Base-by-base conservation (phyloP, 2,888 invertebrate genomes). In the Pollenia angustigena region DNA sequence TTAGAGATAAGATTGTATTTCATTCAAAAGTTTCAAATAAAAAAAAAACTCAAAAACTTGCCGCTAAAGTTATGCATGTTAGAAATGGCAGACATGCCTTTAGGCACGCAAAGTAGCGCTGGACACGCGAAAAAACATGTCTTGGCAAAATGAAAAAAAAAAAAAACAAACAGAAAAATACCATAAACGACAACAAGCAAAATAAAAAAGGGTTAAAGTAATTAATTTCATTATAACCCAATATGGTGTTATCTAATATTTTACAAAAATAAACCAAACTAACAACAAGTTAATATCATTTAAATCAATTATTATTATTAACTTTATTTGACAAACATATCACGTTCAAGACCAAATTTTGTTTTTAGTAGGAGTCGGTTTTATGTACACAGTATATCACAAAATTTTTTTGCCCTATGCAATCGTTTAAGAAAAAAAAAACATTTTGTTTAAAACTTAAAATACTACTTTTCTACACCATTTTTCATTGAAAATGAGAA, bases 201-300 rank as follows among this genome's bases (percentile, higher is more conserved):
- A 16, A 18, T 6, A 9, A 64, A 46, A 64, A 46, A 46, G 46
- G 44, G 18, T 64, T 46, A 48, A 68, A 68, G 12, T 68, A 50
- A 46, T 48, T 68, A 68, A 68, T 50, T 68, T 32, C 50, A 68
- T 68, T 68, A 32, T 16, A 32, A 48, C 23, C 32, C 6, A 32
- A 68, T 48, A 68, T 9, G 66, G 66, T 48, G 32, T 68, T 68
- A 68, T 68, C 66, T 50, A 50, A 68, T 68, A 2, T 32, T 48
- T n/a, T 9, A 48, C 46, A 18, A 23, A 18, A 66, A 10, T 23
- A 23, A 23, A 23, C 23, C 23, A 23, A 48, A 68, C 12, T 2
- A 23, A 1, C 23, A 40, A 58, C 32, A 14, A 11, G 10, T 32
- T 32, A 32, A 32, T 32, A 32, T 18, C 54, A 56, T 18, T 56